These are phyloP conservation scores for Calcarius lapponicus DNA, from an alignment of 2,797 vertebrate species.

Conservation along the genomic window DNA sequence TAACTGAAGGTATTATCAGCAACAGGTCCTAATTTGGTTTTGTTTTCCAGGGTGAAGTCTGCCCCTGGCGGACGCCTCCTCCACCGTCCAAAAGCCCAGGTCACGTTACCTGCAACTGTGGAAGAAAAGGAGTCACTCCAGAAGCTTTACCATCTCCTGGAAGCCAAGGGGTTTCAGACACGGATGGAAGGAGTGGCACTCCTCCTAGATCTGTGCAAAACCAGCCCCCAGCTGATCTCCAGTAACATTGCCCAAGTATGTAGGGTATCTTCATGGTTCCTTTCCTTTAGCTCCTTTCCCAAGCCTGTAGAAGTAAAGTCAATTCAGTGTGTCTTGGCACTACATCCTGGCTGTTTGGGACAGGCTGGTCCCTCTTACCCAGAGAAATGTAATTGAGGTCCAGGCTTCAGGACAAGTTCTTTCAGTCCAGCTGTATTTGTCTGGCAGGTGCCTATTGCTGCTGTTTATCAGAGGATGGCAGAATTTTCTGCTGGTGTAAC, in stretches of 20 bases:
- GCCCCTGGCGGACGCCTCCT: not conserved
- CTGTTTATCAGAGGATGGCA: not conserved
- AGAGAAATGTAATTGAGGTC: not conserved
- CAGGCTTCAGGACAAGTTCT: not conserved
- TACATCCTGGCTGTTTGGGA: not conserved
- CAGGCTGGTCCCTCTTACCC: not conserved
- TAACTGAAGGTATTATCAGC: not conserved
- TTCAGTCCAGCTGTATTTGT: not conserved
- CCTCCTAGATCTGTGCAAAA: slow-evolving; percentile 60
- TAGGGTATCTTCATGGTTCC: not conserved
- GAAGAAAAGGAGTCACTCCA: slow-evolving; percentile 34
- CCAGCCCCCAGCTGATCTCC: slow-evolving; percentile 32
- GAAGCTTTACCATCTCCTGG: slow-evolving; percentile 67
- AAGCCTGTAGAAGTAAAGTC: not conserved
- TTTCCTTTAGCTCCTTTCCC: not conserved
- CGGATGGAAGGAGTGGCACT: slow-evolving; percentile 57
- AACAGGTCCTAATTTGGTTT: not conserved
- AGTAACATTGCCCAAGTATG: slow-evolving; percentile 65
- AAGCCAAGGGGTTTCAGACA: slow-evolving; percentile 58
- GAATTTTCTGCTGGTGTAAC: not conserved
- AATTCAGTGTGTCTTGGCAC: not conserved
- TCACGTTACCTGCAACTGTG: not conserved
- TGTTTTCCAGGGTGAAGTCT: not conserved
- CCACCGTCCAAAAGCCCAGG: not conserved
- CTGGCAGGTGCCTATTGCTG: not conserved